phyloP scores from a whole-genome alignment of 2,888 invertebrate species.

The Gerris lacustris region DNA sequence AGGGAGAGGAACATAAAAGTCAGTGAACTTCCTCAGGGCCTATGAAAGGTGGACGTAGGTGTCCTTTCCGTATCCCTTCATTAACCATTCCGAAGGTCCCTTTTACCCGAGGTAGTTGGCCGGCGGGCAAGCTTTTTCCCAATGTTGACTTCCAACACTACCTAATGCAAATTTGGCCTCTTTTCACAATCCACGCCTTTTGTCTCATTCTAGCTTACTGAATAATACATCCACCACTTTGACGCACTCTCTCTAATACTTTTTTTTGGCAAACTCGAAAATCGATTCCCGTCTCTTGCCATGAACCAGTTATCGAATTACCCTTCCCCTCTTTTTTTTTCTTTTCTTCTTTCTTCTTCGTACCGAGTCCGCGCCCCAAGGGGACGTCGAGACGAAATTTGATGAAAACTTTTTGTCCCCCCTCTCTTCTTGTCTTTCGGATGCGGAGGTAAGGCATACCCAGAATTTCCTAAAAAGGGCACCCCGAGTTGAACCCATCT shows the following conservation, averaged over 20 bases:
- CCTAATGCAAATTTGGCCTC: not conserved
- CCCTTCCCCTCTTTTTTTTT: not conserved
- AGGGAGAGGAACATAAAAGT: not conserved
- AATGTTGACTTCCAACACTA: conserved; percentile 1
- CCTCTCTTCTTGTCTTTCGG: too few relatives aligned
- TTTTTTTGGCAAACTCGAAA: not conserved
- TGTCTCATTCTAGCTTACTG: not conserved
- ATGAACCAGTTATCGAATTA: conserved; percentile 3
- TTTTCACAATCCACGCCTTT: not conserved
- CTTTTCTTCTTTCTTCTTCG: too few relatives aligned
- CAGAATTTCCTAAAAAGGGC: too few relatives aligned
- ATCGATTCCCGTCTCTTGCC: not conserved
- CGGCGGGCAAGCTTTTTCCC: not conserved
- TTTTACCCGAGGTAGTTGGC: not conserved
- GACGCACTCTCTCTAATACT: not conserved
- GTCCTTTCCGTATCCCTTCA: not conserved
- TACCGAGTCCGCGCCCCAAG: not conserved
- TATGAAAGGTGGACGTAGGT: not conserved
- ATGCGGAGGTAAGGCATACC: too few relatives aligned
- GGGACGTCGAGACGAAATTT: conserved; percentile 1
- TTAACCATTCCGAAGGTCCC: not conserved
- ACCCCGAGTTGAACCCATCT: too few relatives aligned
- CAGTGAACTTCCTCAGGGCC: not conserved
- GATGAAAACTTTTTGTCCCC: not conserved
- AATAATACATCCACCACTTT: not conserved